Evolutionary conservation across 2,797 vertebrate genomes (phyloP).

Genomic region (Borostomias antarcticus): DNA sequence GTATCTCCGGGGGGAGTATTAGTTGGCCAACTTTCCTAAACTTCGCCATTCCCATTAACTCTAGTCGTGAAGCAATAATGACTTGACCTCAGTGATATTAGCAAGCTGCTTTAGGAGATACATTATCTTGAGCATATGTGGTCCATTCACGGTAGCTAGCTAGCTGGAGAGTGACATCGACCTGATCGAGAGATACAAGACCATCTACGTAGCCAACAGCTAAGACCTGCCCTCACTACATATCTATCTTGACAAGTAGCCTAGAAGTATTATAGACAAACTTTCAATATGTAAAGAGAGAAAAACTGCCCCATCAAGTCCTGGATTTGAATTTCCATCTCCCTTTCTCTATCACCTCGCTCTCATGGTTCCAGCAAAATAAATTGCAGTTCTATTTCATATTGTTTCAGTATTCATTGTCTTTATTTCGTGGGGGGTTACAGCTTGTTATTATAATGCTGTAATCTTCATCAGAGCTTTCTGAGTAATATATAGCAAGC

Average conservation of each 20-base stretch:
- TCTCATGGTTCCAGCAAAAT: not conserved
- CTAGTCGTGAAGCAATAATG: no score
- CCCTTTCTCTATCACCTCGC: not conserved
- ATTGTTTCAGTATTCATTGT: no score
- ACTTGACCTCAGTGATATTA: no score
- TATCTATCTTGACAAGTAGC: not conserved
- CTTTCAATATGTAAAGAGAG: not conserved
- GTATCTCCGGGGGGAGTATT: constrained; percentile 52
- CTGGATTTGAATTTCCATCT: not conserved
- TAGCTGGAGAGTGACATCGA: constrained; percentile 89
- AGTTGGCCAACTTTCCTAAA: constrained; percentile 42
- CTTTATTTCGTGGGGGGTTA: no score
- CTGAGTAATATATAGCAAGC: no score
- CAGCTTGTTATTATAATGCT: no score
- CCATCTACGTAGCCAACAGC: constrained; percentile 83
- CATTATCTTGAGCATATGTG: not conserved
- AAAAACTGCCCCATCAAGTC: not conserved
- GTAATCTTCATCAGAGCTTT: no score
- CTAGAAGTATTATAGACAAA: not conserved
- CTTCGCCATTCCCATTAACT: not conserved
- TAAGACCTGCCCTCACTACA: constrained; percentile 32
- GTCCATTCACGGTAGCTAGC: no score
- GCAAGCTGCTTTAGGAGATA: no score
- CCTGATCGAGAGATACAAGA: constrained; percentile 82
- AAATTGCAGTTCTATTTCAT: no score